These are phyloP conservation scores for Corythornis cristatus DNA, from an alignment of 2,113 vertebrate species.

Conservation along the genomic window DNA sequence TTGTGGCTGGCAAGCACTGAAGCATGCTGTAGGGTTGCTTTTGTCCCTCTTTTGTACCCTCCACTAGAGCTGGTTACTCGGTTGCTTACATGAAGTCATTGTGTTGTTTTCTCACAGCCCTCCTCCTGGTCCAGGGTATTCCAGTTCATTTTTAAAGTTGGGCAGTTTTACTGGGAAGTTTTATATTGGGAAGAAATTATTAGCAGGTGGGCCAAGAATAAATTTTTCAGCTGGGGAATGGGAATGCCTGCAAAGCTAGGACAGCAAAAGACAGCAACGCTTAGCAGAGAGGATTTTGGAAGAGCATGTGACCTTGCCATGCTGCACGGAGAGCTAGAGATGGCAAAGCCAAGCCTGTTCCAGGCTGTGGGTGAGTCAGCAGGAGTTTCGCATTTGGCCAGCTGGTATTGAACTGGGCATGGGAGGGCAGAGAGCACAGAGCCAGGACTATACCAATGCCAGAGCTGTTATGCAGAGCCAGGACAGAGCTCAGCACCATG, in stretches of 20 bases:
- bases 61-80: background rate
- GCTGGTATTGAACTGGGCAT: background rate
- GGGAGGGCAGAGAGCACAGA: background rate
- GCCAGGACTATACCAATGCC: background rate
- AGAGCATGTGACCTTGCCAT: background rate
- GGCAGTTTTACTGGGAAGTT: background rate
- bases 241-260: background rate
- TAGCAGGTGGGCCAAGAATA: background rate
- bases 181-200: background rate
- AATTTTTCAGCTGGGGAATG: background rate
- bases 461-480: background rate
- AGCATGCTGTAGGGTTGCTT: background rate
- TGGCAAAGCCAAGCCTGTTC: background rate
- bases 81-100: background rate
- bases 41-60: accelerated
- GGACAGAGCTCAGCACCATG: background rate
- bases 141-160: background rate
- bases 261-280: background rate
- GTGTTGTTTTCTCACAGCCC: background rate
- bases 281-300: background rate
- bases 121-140: background rate
- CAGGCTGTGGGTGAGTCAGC: background rate
- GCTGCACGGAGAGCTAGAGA: background rate
- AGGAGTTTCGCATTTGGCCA: background rate
- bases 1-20: background rate